A percentile compares a stretch with the other conserved stretches of the same genome.
Conservation (phyloP, 1,140 invertebrate species). For the Plectrocnemia conspersa region DNA sequence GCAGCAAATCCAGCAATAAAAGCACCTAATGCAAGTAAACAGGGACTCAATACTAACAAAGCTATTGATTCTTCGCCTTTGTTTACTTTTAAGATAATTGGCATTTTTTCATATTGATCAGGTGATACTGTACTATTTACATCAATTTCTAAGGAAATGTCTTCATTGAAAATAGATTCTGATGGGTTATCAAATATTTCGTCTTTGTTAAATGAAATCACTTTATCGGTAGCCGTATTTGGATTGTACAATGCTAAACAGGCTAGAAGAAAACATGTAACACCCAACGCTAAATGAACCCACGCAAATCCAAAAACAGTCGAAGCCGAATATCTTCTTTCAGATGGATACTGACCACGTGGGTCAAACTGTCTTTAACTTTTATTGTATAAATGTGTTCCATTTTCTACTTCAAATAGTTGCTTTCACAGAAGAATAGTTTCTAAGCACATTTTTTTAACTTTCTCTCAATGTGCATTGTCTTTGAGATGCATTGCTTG, state of each 20-base stretch:
- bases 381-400: constrained; percentile 63
- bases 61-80: no score
- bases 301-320: constrained; percentile 60
- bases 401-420: no score
- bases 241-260: constrained; percentile 50
- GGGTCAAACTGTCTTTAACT: constrained; percentile 57
- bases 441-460: no score
- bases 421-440: no score
- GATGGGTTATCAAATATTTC: background rate
- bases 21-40: constrained; percentile 50
- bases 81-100: no score
- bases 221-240: background rate
- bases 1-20: constrained; percentile 52
- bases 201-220: constrained; percentile 21
- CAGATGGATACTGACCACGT: constrained; percentile 57
- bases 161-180: no score
- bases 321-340: constrained; percentile 61
- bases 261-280: constrained; percentile 52
- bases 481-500: no score
- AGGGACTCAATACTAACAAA: constrained; percentile 46
- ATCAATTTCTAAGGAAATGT: no score
- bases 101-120: no score
- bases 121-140: no score
- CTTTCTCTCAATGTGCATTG: no score
- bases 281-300: constrained; percentile 54